phyloP scores from a whole-genome alignment of 37 sponge, comb jelly and placozoan species.

The Haliclona indistincta region DNA sequence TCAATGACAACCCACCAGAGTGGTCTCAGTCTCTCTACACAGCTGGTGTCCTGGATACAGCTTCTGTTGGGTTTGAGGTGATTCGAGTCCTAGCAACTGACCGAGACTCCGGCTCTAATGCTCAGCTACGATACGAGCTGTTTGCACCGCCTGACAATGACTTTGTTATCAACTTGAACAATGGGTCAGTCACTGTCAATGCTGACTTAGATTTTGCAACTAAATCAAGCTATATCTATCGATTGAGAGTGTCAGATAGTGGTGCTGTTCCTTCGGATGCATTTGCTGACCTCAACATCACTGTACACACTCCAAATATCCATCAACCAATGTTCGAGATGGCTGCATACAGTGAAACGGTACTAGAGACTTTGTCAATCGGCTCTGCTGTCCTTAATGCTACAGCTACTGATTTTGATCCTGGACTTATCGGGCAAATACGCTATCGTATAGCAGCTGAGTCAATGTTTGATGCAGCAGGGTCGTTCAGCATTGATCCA shows the following conservation, averaged over 20 bases:
- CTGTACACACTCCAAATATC: constrained; percentile 47
- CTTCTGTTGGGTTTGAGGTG: background rate
- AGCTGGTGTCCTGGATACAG: constrained; percentile 40
- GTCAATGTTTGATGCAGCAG: constrained; percentile 54
- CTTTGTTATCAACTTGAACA: constrained; percentile 14
- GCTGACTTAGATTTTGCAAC: constrained; percentile 12
- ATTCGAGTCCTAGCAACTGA: constrained; percentile 41
- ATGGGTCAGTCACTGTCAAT: constrained; percentile 34
- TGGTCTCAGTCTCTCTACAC: constrained; percentile 18
- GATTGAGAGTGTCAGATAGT: constrained; percentile 37
- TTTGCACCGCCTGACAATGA: background rate
- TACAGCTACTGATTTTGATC: constrained; percentile 46
- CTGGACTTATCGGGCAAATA: constrained; percentile 53
- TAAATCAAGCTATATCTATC: constrained; percentile 23
- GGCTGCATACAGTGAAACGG: constrained; percentile 35
- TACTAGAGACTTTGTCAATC: constrained; percentile 22
- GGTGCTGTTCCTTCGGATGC: constrained; percentile 11
- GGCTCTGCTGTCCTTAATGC: constrained; percentile 30
- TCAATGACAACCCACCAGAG: constrained; percentile 57
- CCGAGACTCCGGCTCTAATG: constrained; percentile 47
- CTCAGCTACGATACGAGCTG: constrained; percentile 41
- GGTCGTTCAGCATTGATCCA: constrained; percentile 56
- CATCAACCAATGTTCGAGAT: constrained; percentile 45
- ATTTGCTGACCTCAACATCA: constrained; percentile 24
- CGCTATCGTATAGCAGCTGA: constrained; percentile 37